Conservation (phyloP, 1,140 invertebrate species). For the Calephelis nemesis region DNA sequence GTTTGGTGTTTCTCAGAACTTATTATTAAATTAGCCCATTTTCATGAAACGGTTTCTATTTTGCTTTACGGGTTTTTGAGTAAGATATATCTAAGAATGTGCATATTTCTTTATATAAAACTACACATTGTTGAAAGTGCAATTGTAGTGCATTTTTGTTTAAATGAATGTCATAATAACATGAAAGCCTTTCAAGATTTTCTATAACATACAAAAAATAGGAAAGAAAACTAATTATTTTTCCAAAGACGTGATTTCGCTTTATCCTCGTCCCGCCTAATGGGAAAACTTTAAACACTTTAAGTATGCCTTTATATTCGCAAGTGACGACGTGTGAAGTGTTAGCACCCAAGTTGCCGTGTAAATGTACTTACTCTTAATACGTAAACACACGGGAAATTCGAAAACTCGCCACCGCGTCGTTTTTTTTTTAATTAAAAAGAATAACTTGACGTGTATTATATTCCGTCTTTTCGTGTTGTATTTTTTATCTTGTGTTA, state of each 20-base stretch:
- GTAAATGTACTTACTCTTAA: slow-evolving; percentile 51
- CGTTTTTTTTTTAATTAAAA: neutral
- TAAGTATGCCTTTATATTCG: slow-evolving; percentile 43
- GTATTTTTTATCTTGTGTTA: too few relatives aligned
- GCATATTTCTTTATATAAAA: too few relatives aligned
- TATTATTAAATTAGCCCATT: too few relatives aligned
- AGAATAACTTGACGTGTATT: neutral
- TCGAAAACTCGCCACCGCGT: slow-evolving; percentile 19
- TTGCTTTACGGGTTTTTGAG: too few relatives aligned
- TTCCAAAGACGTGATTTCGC: neutral
- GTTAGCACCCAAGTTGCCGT: slow-evolving; percentile 62
- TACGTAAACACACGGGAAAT: slow-evolving; percentile 37
- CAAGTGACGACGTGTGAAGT: slow-evolving; percentile 55
- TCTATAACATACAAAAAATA: too few relatives aligned
- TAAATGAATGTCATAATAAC: slow-evolving; percentile 20
- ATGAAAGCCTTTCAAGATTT: slow-evolving; percentile 32
- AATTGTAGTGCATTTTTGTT: too few relatives aligned
- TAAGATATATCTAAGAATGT: too few relatives aligned
- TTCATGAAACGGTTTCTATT: too few relatives aligned
- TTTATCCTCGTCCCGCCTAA: slow-evolving; percentile 40
- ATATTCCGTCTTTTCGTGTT: too few relatives aligned
- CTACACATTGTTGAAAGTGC: too few relatives aligned
- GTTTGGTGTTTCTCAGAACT: too few relatives aligned
- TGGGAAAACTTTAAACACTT: slow-evolving; percentile 62
- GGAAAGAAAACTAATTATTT: slow-evolving; percentile 49